Percentiles rank a stretch among this genome's conserved stretches.
phyloP scores from a whole-genome alignment of 2,888 invertebrate species.

The Euphydryas editha region DNA sequence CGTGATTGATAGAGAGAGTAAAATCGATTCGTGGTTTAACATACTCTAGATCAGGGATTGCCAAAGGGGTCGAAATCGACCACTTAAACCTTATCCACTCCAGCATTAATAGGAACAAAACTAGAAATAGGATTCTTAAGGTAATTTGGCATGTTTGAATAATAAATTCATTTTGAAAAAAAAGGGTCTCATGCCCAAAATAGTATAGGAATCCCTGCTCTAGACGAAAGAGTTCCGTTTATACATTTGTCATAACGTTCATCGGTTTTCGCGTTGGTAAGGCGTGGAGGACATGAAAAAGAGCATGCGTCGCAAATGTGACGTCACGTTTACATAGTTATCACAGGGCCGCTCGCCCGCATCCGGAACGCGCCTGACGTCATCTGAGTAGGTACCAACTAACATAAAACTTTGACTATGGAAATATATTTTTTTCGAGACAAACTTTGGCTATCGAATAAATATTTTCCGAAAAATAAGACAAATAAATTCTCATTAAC shows the following conservation, averaged over 20 bases:
- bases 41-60: too few relatives aligned
- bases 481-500: background rate
- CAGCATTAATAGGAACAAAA: too few relatives aligned
- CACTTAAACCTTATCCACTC: too few relatives aligned
- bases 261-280: constrained; percentile 13
- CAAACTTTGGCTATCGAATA: too few relatives aligned
- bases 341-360: constrained; percentile 36
- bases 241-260: constrained; percentile 1
- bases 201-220: too few relatives aligned
- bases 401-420: constrained; percentile 17
- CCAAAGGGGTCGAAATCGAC: too few relatives aligned
- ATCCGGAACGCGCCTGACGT: constrained; percentile 48
- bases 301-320: constrained; percentile 43
- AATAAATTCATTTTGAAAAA: too few relatives aligned
- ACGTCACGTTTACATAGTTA: constrained; percentile 45
- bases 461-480: background rate
- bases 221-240: background rate
- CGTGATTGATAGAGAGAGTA: background rate
- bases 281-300: constrained; percentile 15
- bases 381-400: constrained; percentile 30
- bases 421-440: background rate
- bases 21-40: too few relatives aligned
- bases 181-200: too few relatives aligned
- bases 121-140: too few relatives aligned
- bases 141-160: background rate